phyloP scores from a whole-genome alignment of 2,113 vertebrate species.

The Notarius lentiginosus region DNA sequence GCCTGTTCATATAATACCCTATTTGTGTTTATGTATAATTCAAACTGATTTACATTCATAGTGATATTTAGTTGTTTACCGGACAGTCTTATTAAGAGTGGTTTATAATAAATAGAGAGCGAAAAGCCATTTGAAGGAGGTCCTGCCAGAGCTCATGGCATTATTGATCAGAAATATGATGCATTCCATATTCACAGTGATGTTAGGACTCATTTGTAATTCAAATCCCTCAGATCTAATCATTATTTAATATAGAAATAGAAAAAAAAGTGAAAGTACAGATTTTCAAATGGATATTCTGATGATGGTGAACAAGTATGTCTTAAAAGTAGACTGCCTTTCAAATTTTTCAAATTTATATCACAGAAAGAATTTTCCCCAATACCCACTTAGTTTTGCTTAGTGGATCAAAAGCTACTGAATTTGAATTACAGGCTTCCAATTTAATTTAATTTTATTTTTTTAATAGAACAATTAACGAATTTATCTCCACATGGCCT shows the following conservation, averaged over 20 bases:
- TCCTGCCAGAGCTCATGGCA: too few species aligned
- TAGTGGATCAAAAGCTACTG: too few species aligned
- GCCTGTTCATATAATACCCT: background rate
- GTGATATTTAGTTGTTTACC: background rate
- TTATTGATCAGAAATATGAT: background rate
- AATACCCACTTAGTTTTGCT: too few species aligned
- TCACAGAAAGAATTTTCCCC: too few species aligned
- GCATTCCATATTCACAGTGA: background rate
- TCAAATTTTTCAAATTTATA: too few species aligned
- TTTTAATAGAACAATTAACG: too few species aligned
- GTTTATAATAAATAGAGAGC: background rate
- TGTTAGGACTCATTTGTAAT: background rate
- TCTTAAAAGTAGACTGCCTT: too few species aligned
- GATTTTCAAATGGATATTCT: background rate
- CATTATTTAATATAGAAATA: background rate
- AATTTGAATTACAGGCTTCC: too few species aligned
- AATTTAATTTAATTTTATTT: too few species aligned
- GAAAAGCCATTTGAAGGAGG: background rate
- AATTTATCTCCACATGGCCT: too few species aligned
- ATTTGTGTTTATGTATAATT: background rate
- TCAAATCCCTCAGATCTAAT: background rate
- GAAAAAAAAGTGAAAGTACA: background rate
- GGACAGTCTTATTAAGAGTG: background rate
- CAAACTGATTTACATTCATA: conserved; percentile 21
- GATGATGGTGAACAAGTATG: background rate